phyloP scores from a whole-genome alignment of 2,888 invertebrate genomes.

The Cataglyphis cursor region DNA sequence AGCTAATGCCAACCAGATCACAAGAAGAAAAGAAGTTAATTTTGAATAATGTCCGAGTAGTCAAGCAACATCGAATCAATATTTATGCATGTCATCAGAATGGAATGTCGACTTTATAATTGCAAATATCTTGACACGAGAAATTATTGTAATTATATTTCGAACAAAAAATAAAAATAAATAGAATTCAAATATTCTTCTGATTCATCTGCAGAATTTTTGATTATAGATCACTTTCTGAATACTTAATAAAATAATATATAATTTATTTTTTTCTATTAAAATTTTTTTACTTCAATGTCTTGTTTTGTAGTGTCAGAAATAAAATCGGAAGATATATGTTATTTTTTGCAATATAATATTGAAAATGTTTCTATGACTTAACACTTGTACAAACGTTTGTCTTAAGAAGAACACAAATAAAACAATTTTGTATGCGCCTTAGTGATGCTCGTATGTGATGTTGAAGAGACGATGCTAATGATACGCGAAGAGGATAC shows the following conservation, averaged over 20 bases:
- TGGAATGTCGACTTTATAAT: background rate
- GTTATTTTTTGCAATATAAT: background rate
- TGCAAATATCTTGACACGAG: background rate
- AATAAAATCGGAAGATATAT: background rate
- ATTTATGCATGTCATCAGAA: background rate
- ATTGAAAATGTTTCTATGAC: background rate
- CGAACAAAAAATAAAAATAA: background rate
- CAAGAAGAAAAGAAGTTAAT: background rate
- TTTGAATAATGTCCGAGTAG: background rate
- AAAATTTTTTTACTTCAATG: background rate
- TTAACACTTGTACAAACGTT: background rate
- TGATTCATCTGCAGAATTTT: background rate
- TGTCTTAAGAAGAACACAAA: background rate
- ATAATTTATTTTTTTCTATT: background rate
- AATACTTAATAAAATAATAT: background rate
- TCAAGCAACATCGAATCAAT: background rate
- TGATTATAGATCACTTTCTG: background rate
- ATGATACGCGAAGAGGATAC: conserved; percentile 58
- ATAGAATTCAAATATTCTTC: background rate
- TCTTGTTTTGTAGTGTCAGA: background rate
- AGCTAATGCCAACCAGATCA: background rate
- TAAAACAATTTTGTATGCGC: background rate
- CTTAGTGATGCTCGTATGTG: background rate
- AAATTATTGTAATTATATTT: background rate
- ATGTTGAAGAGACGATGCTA: conserved; percentile 36